Evolutionary conservation across 2,113 vertebrate genomes (phyloP), one percentile per base, ranked within the genome.

Genomic region (Synchiropus splendidus): DNA sequence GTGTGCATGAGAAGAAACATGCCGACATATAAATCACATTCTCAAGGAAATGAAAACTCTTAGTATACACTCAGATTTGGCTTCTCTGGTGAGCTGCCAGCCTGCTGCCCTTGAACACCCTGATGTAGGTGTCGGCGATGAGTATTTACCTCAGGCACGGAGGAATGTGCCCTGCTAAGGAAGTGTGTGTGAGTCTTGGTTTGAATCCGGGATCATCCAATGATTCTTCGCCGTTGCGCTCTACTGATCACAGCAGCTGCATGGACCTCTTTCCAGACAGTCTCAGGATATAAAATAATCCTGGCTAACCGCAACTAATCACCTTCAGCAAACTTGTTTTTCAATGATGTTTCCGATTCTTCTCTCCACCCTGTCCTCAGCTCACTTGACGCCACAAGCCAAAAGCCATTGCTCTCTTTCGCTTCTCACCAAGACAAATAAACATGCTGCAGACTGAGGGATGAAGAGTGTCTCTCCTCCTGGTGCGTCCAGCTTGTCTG

Each of bases 91-190:
- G 57, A 56, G 47, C 64, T 61, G 48, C 45, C 48, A 59, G 51
- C 51, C 55, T 33, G 54, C 58, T 61, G 70, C 56, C 51, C 40
- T 62, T 39, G 30, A 45, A 66, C 58, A 59, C 46, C 35, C 52
- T 16, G 17, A 47, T 45, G 49, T 61, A 78, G 57, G 79, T 74
- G 77, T 67, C 60, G 58, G 70, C 64, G 81, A 80, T 68, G 52
- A 70, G 67, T 78, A 76, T 80, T 79, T 78, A 80, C 64, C 38
- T 47, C 63, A 57, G 51, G 48, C 36, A 58, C 40, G 31, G 36
- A 61, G 61, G 65, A 78, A 72, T 73, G 61, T 70, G 50, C 64
- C 49, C 35, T 27, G 38, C 18, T 61, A 58, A 36, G 39, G 48
- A 51, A 46, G 44, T 39, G 33, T 48, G 18, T 9, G 42, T 5